A percentile compares a stretch with the other conserved stretches of the same genome.
phyloP scores from a whole-genome alignment of 2,113 vertebrate genomes.

The Micronycteris hirsuta region DNA sequence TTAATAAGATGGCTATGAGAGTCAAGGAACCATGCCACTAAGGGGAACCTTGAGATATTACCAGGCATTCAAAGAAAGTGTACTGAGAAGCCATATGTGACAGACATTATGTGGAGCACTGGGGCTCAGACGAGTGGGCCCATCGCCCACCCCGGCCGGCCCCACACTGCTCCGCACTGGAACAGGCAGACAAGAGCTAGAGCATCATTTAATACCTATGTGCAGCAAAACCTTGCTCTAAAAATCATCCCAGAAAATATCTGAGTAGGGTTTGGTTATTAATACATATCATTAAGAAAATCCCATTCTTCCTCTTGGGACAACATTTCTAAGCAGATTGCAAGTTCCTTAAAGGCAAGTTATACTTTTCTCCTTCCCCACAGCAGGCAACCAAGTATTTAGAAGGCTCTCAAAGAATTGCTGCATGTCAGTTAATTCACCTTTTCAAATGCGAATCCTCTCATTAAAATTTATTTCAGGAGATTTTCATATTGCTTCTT shows the following conservation, averaged over 20 bases:
- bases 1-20: not conserved
- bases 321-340: not conserved
- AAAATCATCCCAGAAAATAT: not conserved
- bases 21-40: not conserved
- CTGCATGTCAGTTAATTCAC: not conserved
- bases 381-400: not conserved
- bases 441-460: not conserved
- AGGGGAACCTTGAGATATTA: not conserved
- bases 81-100: not conserved
- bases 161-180: not conserved
- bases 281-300: not conserved
- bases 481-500: not conserved
- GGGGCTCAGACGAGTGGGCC: too few species aligned
- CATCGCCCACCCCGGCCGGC: not conserved
- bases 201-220: not conserved
- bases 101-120: not conserved
- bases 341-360: not conserved
- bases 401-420: not conserved
- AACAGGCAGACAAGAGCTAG: not conserved
- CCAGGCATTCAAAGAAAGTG: not conserved
- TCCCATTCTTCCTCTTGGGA: not conserved
- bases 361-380: not conserved
- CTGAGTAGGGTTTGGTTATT: not conserved
- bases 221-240: not conserved
- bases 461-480: constrained; percentile 22